These are phyloP conservation scores for Eira barbara DNA, from an alignment of 2,113 vertebrate species.

Conservation along the genomic window DNA sequence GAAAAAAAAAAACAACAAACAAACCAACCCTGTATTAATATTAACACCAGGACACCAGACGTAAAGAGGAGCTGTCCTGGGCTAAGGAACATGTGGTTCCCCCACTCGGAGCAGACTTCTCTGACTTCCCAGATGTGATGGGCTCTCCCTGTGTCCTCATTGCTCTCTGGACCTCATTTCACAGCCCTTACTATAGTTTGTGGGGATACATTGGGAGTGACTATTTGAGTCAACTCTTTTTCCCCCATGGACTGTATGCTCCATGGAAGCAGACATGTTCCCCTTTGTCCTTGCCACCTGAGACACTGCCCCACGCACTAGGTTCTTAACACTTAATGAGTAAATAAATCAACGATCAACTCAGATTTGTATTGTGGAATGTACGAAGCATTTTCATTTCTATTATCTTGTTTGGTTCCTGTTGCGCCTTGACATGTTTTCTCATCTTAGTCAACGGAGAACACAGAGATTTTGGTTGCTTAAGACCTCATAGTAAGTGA, in stretches of 20 bases:
- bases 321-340: neutral
- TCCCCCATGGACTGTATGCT: neutral
- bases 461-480: neutral
- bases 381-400: neutral
- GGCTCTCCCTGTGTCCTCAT: neutral
- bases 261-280: neutral
- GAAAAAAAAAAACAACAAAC: no score
- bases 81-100: neutral
- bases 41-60: neutral
- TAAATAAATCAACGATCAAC: neutral
- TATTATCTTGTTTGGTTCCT: neutral
- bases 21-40: neutral
- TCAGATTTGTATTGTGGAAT: neutral
- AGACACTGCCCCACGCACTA: neutral
- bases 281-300: neutral
- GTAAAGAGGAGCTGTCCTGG: neutral
- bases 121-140: no score
- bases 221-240: neutral
- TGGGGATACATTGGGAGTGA: neutral
- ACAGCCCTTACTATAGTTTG: neutral
- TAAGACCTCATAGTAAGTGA: neutral
- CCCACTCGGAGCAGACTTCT: neutral
- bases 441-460: neutral
- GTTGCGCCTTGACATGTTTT: neutral
- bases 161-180: neutral